phyloP scores from a whole-genome alignment of 2,113 vertebrate genomes.

The Morone saxatilis region DNA sequence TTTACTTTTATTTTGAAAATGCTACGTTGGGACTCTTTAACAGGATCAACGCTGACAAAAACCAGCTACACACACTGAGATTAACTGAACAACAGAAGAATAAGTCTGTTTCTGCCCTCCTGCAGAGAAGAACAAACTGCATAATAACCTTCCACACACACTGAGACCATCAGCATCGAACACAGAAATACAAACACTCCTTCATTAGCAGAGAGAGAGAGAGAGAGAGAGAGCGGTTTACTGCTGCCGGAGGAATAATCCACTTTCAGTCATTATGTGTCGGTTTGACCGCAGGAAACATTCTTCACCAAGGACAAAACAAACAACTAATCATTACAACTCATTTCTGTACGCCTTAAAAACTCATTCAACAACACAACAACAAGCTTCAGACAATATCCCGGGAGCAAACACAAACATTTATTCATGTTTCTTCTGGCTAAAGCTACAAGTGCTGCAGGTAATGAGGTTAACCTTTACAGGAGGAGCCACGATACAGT shows the following conservation, averaged over 20 bases:
- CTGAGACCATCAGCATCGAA: not conserved
- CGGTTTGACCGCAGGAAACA: not conserved
- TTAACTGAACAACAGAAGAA: not conserved
- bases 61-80: not conserved
- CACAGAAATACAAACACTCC: not conserved
- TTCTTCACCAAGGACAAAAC: not conserved
- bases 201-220: not conserved
- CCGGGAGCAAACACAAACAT: not conserved
- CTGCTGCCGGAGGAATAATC: not conserved
- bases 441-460: constrained; percentile 1
- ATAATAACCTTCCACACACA: not conserved
- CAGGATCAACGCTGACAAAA: too few relatives aligned
- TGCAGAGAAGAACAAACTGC: not conserved
- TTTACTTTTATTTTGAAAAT: not conserved
- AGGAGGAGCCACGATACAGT: not conserved
- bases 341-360: too few relatives aligned
- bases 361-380: not conserved
- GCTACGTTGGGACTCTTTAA: too few relatives aligned
- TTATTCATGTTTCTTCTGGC: not conserved
- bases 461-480: not conserved
- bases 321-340: not conserved
- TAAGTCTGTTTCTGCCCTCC: not conserved
- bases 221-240: not conserved
- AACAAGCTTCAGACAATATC: not conserved
- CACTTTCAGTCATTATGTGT: not conserved